Percentiles rank a stretch among this genome's conserved stretches.
Evolutionary conservation across 2,888 invertebrate species (phyloP).

Genomic region (Molorchus minor): DNA sequence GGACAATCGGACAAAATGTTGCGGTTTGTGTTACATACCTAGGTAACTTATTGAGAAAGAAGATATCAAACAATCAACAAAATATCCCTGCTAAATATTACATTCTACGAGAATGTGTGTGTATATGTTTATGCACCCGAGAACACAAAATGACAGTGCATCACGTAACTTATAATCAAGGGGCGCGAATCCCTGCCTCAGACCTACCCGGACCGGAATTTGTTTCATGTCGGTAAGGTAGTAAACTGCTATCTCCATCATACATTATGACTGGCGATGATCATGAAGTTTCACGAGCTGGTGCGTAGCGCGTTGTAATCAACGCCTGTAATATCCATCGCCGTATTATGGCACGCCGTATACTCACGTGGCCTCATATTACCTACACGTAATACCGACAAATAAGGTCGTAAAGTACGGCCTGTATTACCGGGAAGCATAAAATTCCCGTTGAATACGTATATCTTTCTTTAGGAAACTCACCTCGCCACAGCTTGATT

Average conservation of each 20-base stretch:
- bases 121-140: not conserved
- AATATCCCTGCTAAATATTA: too few species aligned
- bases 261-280: slow-evolving; percentile 45
- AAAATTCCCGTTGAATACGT: slow-evolving; percentile 16
- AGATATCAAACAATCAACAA: too few species aligned
- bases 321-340: slow-evolving; percentile 28
- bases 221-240: slow-evolving; percentile 49
- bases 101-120: too few species aligned
- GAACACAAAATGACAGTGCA: slow-evolving; percentile 40
- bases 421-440: slow-evolving; percentile 24
- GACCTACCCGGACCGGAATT: slow-evolving; percentile 37
- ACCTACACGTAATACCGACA: slow-evolving; percentile 41
- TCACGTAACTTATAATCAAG: slow-evolving; percentile 51
- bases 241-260: slow-evolving; percentile 50
- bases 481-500: slow-evolving; percentile 86
- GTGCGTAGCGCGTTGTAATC: slow-evolving; percentile 39
- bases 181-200: slow-evolving; percentile 36
- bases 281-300: slow-evolving; percentile 36
- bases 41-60: too few species aligned
- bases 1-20: too few species aligned
- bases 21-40: too few species aligned
- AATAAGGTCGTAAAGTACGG: slow-evolving; percentile 38
- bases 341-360: slow-evolving; percentile 28
- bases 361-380: slow-evolving; percentile 38
- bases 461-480: slow-evolving; percentile 60